Conservation (phyloP, 2,888 invertebrate genomes). For the Petrophora chlorosata region DNA sequence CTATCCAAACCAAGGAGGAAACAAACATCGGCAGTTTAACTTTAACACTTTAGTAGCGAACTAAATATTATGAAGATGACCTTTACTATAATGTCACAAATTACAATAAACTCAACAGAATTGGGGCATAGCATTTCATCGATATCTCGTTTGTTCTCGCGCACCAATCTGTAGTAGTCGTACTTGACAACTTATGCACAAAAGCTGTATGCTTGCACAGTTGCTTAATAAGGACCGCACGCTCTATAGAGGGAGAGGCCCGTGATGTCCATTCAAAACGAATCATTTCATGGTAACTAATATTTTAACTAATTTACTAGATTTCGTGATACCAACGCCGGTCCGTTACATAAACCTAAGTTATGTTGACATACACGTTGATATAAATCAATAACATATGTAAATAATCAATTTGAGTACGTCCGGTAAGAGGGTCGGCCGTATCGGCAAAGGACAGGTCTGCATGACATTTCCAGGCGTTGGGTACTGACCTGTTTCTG, state of each 20-base stretch:
- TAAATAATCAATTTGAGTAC: conserved; percentile 11
- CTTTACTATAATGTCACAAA: conserved; percentile 29
- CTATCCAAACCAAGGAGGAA: conserved; percentile 1
- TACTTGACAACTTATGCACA: conserved; percentile 59
- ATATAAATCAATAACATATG: conserved; percentile 10
- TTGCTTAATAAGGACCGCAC: conserved; percentile 46
- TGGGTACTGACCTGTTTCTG: conserved; percentile 73
- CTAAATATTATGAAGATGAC: conserved; percentile 14
- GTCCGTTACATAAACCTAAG: conserved; percentile 9
- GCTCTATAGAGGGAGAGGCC: conserved; percentile 22
- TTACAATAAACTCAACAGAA: conserved; percentile 35
- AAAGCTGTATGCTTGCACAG: conserved; percentile 47
- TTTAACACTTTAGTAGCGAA: background rate
- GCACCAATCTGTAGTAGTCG: conserved; percentile 50
- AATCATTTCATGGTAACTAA: conserved; percentile 19
- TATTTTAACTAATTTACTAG: conserved; percentile 12
- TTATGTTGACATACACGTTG: conserved; percentile 13
- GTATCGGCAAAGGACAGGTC: background rate
- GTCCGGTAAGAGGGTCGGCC: background rate
- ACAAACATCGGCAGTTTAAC: conserved; percentile 1
- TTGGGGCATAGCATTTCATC: conserved; percentile 49
- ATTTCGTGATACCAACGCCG: conserved; percentile 7
- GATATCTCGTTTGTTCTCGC: conserved; percentile 46
- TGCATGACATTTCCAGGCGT: conserved; percentile 17
- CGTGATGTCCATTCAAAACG: conserved; percentile 14